Evolutionary conservation across 1,140 invertebrate species (phyloP), one percentile per base, ranked within the genome.

Genomic region (Homarus americanus): DNA sequence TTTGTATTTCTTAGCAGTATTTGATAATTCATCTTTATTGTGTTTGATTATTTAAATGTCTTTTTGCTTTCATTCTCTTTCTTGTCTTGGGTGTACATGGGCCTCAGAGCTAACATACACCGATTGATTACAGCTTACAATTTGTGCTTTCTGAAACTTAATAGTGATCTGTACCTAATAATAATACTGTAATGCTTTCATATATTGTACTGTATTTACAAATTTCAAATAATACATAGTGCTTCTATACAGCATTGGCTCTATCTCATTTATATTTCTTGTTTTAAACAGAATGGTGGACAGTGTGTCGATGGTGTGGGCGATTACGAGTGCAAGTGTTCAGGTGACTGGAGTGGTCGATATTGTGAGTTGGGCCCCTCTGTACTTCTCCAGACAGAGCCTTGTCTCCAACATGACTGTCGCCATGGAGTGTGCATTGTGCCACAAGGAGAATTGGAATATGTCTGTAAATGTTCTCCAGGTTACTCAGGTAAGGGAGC

Each of bases 381-480:
- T 2, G 91, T 93, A 20, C 78, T 97, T 93, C 97, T 97, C 32
- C 97, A 98, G 94, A 98, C 98, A n/a, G 98, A 98, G 93, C 97
- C 98, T 12, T 99, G 98, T 95, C 97, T 98, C 93, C 97, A 98
- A 94, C 98, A 99, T 94, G 98, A 99, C 94, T 99, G 99, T 95
- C 97, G 98, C 94, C 98, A 99, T 95, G 98, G 98, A 82, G 97
- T 98, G 34, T 99, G 98, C 95, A 98, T 98, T 94, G 97, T 97
- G 94, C 97, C 97, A 63, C 94, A 96, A 94, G 94, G 96, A 92
- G 95, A 96, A 93, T 96, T 96, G 93, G 98, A 98, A 94, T 99
- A 99, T 94, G 95, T 98, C 87, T 99, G 99, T 95, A 98, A 98
- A 95, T 99, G 99, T 95, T 97, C 97, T 93, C 97, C 98, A 75